Percentiles rank a stretch among this genome's conserved stretches.
These are phyloP conservation scores for Centropristis striata DNA, from an alignment of 2,113 vertebrate genomes.

Conservation along the genomic window DNA sequence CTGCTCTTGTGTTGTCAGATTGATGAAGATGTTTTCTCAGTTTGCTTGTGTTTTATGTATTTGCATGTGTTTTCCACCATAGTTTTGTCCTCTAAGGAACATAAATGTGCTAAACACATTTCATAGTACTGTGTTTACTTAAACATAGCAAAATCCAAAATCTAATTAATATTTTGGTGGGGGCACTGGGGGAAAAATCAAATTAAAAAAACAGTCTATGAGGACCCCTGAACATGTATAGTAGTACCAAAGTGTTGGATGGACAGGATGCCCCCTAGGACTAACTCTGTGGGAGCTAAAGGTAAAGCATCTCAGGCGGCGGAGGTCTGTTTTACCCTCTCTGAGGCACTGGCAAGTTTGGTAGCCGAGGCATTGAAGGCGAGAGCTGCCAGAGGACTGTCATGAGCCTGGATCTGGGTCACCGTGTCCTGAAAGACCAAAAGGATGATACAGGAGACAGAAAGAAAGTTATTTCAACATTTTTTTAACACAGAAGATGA, in stretches of 20 bases:
- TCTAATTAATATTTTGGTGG: too few relatives aligned
- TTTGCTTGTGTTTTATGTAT: too few relatives aligned
- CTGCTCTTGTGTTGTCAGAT: too few relatives aligned
- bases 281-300: neutral
- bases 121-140: too few relatives aligned
- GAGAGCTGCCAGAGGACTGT: conserved; percentile 95
- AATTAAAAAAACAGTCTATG: neutral
- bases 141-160: too few relatives aligned
- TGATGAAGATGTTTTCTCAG: too few relatives aligned
- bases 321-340: conserved; percentile 87
- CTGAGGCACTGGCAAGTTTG: conserved; percentile 96
- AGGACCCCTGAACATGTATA: neutral
- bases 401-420: conserved; percentile 96
- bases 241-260: neutral
- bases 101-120: too few relatives aligned
- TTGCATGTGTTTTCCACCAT: too few relatives aligned
- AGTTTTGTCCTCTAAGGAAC: too few relatives aligned
- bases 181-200: too few relatives aligned
- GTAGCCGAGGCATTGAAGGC: conserved; percentile 93
- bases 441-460: neutral
- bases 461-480: neutral
- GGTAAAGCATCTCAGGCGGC: neutral
- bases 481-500: too few relatives aligned
- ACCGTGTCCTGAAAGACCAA: conserved; percentile 89
- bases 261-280: neutral